A percentile compares a stretch with the other conserved stretches of the same genome.
These are phyloP conservation scores for Callorhinus ursinus DNA, from an alignment of 2,113 vertebrate genomes.

Conservation along the genomic window DNA sequence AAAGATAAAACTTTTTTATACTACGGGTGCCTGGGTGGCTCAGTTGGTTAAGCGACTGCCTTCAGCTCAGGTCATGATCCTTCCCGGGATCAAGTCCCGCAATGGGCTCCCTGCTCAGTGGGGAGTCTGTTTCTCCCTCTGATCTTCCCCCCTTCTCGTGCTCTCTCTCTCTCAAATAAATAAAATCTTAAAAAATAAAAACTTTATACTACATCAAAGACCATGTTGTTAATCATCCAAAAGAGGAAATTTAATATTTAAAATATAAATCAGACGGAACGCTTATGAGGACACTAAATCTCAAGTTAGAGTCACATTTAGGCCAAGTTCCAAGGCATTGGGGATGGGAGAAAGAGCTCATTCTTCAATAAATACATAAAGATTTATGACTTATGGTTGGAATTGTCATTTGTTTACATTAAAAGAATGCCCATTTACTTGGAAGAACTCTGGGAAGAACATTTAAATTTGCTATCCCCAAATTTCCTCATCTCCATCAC, in stretches of 20 bases:
- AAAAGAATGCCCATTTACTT: neutral
- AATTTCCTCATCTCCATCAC: neutral
- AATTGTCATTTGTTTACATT: neutral
- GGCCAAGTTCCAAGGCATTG: neutral
- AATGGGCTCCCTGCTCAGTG: no score
- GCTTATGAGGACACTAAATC: constrained; percentile 25
- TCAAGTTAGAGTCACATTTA: neutral
- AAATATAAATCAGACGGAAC: constrained; percentile 16
- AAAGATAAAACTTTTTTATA: constrained; percentile 41
- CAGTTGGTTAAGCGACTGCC: no score
- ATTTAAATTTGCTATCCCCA: neutral
- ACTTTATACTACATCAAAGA: constrained; percentile 46
- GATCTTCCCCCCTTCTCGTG: no score
- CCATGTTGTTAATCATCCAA: neutral
- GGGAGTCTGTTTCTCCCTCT: no score
- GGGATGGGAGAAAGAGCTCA: neutral
- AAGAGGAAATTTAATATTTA: constrained; percentile 44
- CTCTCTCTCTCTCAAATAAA: no score
- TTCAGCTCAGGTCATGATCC: no score
- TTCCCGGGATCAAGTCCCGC: no score
- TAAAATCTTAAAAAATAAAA: no score
- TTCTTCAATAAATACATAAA: neutral
- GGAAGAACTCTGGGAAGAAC: neutral
- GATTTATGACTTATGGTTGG: neutral
- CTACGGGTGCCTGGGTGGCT: neutral